phyloP scores from a whole-genome alignment of 2,113 vertebrate species.

The Lonchura striata region DNA sequence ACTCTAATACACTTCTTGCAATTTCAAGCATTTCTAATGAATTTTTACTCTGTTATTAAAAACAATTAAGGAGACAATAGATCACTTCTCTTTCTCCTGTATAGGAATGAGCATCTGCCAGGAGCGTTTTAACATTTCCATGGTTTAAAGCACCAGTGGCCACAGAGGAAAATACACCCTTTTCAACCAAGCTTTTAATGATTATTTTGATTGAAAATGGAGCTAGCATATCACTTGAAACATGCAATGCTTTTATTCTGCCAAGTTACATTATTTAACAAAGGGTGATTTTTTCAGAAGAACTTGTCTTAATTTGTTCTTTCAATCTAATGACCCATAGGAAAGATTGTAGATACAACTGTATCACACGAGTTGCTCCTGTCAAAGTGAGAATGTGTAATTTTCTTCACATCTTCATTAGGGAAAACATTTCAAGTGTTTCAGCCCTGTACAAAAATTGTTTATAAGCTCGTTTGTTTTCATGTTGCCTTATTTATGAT shows the following conservation, averaged over 20 bases:
- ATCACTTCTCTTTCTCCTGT: background rate
- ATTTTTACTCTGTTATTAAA: background rate
- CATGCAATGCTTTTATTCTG: constrained; percentile 39
- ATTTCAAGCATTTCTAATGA: constrained; percentile 27
- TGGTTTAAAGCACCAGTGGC: constrained; percentile 30
- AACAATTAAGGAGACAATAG: constrained; percentile 37
- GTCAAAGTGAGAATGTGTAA: background rate
- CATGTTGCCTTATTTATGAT: background rate
- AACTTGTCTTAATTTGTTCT: constrained; percentile 47
- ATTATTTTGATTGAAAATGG: constrained; percentile 42
- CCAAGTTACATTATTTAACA: constrained; percentile 52
- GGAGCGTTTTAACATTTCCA: constrained; percentile 27
- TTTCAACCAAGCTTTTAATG: constrained; percentile 25
- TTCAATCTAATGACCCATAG: constrained; percentile 33
- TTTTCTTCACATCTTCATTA: background rate
- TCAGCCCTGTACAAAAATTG: background rate
- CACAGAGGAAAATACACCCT: constrained; percentile 23
- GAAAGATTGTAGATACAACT: background rate
- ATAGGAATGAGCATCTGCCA: constrained; percentile 46
- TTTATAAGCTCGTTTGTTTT: background rate
- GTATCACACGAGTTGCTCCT: background rate
- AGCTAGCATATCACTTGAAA: constrained; percentile 15
- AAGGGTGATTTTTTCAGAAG: constrained; percentile 44
- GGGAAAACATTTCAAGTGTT: background rate
- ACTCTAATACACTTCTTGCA: background rate